Conservation (phyloP, 92 coral and sea anemone species). For the Parazoanthus atlanticus region DNA sequence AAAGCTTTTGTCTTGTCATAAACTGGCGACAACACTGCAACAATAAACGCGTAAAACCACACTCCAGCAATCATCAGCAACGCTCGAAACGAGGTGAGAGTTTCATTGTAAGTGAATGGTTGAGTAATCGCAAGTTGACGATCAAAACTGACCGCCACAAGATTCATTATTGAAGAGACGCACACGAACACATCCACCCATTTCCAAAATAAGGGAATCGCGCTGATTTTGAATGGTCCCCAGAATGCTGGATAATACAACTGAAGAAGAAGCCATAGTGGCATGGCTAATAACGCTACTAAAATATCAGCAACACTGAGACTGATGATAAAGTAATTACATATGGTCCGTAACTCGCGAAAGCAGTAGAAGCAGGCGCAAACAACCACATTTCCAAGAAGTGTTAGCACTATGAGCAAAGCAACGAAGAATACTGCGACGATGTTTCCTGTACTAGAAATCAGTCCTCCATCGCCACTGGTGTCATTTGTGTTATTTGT, state of each 20-base stretch:
- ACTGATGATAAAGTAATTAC: constrained; percentile 94
- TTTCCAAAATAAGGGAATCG: constrained; percentile 67
- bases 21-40: constrained; percentile 31
- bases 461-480: neutral
- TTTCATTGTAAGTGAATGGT: constrained; percentile 81
- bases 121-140: constrained; percentile 91
- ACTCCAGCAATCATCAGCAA: constrained; percentile 66
- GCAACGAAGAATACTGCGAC: constrained; percentile 81
- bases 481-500: neutral
- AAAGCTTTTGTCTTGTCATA: neutral
- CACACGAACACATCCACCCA: constrained; percentile 82
- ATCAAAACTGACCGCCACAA: constrained; percentile 95
- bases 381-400: constrained; percentile 82
- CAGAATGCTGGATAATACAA: constrained; percentile 45
- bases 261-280: constrained; percentile 82
- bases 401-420: constrained; percentile 72
- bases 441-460: constrained; percentile 65
- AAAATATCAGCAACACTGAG: constrained; percentile 87
- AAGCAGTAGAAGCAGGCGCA: constrained; percentile 82
- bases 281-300: constrained; percentile 93
- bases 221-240: constrained; percentile 51
- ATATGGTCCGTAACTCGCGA: constrained; percentile 79
- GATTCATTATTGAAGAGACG: constrained; percentile 85
- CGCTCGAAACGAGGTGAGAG: constrained; percentile 76
- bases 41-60: constrained; percentile 82